Conservation (phyloP, 2,113 vertebrate genomes). For the cat (Felis catus) region DNA sequence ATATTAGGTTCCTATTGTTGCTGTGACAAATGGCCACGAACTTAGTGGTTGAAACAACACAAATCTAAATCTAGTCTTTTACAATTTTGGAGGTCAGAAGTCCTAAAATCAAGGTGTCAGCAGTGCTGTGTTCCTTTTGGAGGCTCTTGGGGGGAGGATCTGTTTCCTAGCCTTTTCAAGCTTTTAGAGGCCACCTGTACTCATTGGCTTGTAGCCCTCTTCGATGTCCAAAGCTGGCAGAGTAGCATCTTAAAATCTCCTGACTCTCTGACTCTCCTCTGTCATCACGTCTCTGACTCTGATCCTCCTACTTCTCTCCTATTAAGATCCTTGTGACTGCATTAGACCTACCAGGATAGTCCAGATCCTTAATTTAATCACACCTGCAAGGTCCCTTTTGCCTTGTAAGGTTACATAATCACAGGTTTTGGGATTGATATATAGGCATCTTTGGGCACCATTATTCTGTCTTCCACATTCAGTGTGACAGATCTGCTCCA, state of each 20-base stretch:
- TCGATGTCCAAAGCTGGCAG: neutral
- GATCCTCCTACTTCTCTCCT: neutral
- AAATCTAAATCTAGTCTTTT: neutral
- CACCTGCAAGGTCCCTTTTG: neutral
- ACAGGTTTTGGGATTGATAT: neutral
- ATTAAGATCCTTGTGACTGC: neutral
- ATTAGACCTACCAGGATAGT: neutral
- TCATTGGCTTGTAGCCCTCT: neutral
- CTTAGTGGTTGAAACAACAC: neutral
- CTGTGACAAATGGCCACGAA: neutral
- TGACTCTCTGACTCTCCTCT: neutral
- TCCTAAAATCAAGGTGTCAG: neutral
- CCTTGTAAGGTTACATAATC: neutral
- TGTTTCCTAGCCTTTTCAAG: neutral
- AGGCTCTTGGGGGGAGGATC: neutral
- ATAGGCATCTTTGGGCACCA: neutral
- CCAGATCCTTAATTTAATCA: neutral
- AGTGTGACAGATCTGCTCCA: neutral
- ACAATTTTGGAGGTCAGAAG: neutral
- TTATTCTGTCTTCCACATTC: neutral
- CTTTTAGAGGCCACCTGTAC: neutral
- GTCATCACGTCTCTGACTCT: neutral
- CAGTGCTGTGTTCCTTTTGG: neutral
- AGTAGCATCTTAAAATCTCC: neutral
- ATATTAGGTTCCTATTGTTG: neutral